Evolutionary conservation across 2,888 invertebrate genomes (phyloP), one percentile per base, ranked within the genome.

Genomic region (Acholoe squamosa): DNA sequence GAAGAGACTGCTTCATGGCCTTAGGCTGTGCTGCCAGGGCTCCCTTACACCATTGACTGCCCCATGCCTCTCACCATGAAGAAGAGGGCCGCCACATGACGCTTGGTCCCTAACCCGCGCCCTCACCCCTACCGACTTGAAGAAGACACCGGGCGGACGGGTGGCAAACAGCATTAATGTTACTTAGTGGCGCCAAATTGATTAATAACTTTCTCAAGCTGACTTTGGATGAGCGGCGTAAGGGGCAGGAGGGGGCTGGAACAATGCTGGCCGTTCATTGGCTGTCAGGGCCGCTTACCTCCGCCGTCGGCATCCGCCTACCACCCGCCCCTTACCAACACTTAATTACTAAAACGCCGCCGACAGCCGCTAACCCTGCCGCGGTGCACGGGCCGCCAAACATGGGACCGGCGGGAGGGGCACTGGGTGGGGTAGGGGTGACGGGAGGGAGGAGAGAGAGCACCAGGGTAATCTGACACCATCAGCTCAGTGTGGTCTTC

Each of bases 191-290:
- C 86, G 56, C 54, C 86, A 86, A 86, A 86, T 86, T 86, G 86
- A 86, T 86, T 86, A 86, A 86, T 86, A 86, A 86, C 86, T 86
- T 86, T 86, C 86, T 56, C 86, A 56, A 86, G 86, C 86, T 86
- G 86, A 86, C 86, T 86, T 54, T 33, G 28, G 86, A 86, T 86
- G 54, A 86, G 56, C 52, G 56, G 54, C 52, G 31, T 7, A 7
- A 54, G 22, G 54, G 25, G 52, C 31, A 43, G n/a, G 43, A 43
- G 43, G 54, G 34, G 54, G 54, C 52, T 25, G 86, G 25, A 56
- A 86, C 86, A 86, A 86, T 86, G 86, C 86, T 25, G 86, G 22
- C 54, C 56, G 54, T 54, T 86, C 86, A 86, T 86, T 86, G 86
- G 86, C 28, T 86, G 86, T 86, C 86, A 54, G 54, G 10, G 7